Base-by-base conservation (phyloP, 1,140 invertebrate species). In the Asbolus verrucosus region DNA sequence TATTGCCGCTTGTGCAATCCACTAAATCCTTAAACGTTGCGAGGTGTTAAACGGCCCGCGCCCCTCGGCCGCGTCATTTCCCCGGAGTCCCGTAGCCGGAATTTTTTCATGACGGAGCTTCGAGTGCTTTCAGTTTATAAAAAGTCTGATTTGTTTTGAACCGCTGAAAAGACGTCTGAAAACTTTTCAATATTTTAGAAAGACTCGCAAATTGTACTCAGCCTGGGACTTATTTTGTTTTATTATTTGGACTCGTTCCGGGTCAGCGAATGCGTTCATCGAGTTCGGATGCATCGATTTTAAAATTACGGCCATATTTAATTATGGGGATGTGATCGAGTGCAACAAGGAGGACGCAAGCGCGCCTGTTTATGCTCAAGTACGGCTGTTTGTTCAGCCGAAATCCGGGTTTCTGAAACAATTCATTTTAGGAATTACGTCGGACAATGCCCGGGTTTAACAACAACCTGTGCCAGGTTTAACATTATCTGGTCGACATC, bases 401-500 rank as follows among this genome's bases (percentile, higher is more conserved):
- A 63, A 39, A 63, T 63, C 61, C 61, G 36, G 62, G 21, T 41
- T 65, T 46, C 39, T 43, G 19, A 31, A 65, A 65, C 62, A 65
- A 65, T 65, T 65, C 62, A 65, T 65, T 65, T 65, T 65, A 30
- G 62, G 62, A 46, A 65, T 65, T 65, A 65, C 41, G 39, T 65
- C 27, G 36, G 39, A 65, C 36, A 41, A 65, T 43, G 13, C 13
- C 59, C 13, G 21, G 39, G 41, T 24, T 65, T 65, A 65, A 46
- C 62, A 65, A 65, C 62, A 65, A 65, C 39, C 62, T 65, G 62
- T 39, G 24, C 62, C 62, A 43, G 19, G 27, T 43, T 41, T 65
- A 43, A 24, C 39, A 65, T 46, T 30, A 65, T 43, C 15, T 27
- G 19, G 19, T 65, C 38, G 39, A 65, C 39, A 65, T 65, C 38